These are phyloP conservation scores for Leptinotarsa juncta DNA, from an alignment of 2,888 invertebrate genomes.

Conservation along the genomic window DNA sequence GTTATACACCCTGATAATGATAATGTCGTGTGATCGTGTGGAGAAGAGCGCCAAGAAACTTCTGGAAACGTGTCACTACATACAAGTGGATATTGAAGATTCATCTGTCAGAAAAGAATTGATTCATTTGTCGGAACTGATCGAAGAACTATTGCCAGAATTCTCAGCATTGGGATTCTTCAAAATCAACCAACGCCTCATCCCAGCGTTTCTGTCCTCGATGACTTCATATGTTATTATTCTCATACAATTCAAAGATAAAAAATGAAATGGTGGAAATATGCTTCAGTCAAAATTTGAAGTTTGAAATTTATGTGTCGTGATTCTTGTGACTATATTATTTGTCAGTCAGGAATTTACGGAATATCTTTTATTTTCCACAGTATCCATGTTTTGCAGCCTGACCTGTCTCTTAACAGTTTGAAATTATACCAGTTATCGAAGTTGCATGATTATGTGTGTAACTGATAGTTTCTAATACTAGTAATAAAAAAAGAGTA, in stretches of 20 bases:
- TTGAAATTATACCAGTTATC: no score
- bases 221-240: conserved; percentile 15
- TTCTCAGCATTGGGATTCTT: conserved; percentile 7
- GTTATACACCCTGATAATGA: conserved; percentile 3
- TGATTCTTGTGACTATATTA: no score
- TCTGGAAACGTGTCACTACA: not conserved
- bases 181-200: conserved; percentile 3
- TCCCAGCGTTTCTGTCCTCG: conserved; percentile 4
- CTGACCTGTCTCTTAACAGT: no score
- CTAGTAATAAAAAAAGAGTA: no score
- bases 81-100: conserved; percentile 1
- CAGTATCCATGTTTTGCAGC: no score
- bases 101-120: not conserved
- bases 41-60: conserved; percentile 14
- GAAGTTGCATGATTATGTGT: no score
- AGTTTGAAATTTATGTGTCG: not conserved
- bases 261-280: not conserved
- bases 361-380: no score
- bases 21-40: conserved; percentile 13
- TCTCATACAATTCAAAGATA: conserved; percentile 9
- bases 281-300: not conserved
- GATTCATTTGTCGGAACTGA: not conserved
- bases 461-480: no score
- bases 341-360: no score
- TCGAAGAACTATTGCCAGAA: not conserved